Evolutionary conservation across 2,113 vertebrate species (phyloP).

Genomic region (Pedetes capensis): DNA sequence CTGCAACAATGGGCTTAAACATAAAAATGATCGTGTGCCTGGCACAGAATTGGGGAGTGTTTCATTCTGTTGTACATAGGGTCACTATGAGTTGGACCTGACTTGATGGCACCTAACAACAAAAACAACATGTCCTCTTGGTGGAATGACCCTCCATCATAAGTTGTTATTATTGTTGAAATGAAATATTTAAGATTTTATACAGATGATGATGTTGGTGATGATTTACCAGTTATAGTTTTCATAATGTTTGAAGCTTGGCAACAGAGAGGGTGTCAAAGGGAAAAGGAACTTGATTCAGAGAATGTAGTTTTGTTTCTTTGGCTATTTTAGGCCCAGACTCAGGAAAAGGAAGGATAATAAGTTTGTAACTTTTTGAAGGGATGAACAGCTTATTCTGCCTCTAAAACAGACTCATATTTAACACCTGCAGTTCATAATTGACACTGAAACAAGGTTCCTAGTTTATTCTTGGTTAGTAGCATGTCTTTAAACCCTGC

Average conservation of each 20-base stretch:
- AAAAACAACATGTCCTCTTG: background rate
- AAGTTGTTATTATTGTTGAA: background rate
- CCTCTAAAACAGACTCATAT: background rate
- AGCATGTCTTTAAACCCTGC: background rate
- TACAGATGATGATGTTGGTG: background rate
- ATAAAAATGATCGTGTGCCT: no score
- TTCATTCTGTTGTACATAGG: no score
- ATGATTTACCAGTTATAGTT: background rate
- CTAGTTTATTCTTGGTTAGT: constrained; percentile 3
- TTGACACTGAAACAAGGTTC: background rate
- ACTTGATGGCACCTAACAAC: no score
- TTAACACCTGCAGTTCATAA: background rate
- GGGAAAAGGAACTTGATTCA: background rate
- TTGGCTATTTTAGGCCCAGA: background rate
- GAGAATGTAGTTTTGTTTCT: background rate
- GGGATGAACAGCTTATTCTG: background rate
- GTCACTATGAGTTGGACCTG: no score
- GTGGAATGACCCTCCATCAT: background rate
- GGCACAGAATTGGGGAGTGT: no score
- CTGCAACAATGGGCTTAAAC: no score
- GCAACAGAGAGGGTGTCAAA: background rate
- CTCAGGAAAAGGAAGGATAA: background rate
- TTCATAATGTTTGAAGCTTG: background rate
- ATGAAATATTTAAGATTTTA: background rate
- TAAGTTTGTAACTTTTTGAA: background rate